Evolutionary conservation across 2,797 vertebrate genomes (phyloP), one percentile per base, ranked within the genome.

Genomic region (Nasua narica): DNA sequence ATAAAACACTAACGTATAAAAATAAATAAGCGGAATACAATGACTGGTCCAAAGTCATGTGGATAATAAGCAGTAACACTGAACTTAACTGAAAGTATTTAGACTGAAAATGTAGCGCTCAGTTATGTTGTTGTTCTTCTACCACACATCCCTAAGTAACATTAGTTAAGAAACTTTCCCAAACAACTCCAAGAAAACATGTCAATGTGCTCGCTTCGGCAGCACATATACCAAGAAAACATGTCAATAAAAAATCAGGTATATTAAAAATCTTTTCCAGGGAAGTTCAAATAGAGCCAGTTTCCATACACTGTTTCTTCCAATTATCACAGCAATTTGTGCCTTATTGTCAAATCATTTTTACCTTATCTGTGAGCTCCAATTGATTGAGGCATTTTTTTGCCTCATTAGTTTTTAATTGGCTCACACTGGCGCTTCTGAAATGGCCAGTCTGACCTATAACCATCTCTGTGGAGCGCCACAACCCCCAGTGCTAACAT

Each of bases 321-420:
- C 46, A 82, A 58, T 95, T 90, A 90, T 60, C 48, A 92, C 1
- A 74, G 9, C 23, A 91, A 85, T 91, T 32, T 96, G 48, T 52
- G 37, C 62, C 3, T 90, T 72, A 72, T 18, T n/a, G 27, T 92
- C 18, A 23, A 72, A 37, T 54, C 18, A 56, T 94, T 67, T 85
- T 88, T 13, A 90, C 1, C 43, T 84, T 60, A 77, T 62, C 85
- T 82, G 40, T 76, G 72, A 19, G 40, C 54, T 37, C 32, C 29
- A 85, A 15, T 11, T 60, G 40, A 95, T 11, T 70, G 35, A 94
- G 58, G 10, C 43, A 56, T 92, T 87, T 89, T 87, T 89, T 76
- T 87, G 27, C 46, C 69, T 95, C 74, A 87, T 82, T 91, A 91
- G 35, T 25, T 84, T 94, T 90, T 69, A 72, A 96, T 19, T 95